phyloP scores from a whole-genome alignment of 2,888 invertebrate species.

The Rotaria sp. region DNA sequence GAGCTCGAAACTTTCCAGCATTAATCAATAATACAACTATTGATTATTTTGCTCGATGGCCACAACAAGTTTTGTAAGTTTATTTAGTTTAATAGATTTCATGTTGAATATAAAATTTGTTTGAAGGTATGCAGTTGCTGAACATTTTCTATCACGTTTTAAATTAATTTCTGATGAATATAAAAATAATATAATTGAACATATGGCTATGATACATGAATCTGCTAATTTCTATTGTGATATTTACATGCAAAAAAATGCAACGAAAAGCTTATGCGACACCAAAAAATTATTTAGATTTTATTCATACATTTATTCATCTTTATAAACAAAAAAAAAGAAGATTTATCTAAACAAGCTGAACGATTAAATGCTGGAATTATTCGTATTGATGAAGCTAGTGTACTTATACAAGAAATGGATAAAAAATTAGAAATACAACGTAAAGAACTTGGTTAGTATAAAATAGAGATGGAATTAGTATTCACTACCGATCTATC shows the following conservation, averaged over 20 bases:
- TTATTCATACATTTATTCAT: conserved; percentile 69
- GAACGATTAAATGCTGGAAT: conserved; percentile 66
- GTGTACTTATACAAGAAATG: conserved; percentile 70
- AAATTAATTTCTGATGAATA: conserved; percentile 64
- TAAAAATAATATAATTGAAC: conserved; percentile 69
- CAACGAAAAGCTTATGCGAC: conserved; percentile 78
- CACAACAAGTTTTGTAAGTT: conserved; percentile 74
- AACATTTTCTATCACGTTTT: conserved; percentile 29
- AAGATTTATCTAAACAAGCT: conserved; percentile 58
- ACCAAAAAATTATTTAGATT: conserved; percentile 83
- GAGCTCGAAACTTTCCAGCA: conserved; percentile 69
- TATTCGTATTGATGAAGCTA: conserved; percentile 78
- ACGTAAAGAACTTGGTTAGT: conserved; percentile 63
- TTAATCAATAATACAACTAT: conserved; percentile 82
- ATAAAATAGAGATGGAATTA: neutral
- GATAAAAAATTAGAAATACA: conserved; percentile 76
- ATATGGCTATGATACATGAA: conserved; percentile 77
- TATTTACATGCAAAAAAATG: conserved; percentile 67
- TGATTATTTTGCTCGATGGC: conserved; percentile 90
- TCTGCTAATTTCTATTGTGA: conserved; percentile 66
- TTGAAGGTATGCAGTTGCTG: neutral
- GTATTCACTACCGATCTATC: too few relatives aligned
- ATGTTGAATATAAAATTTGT: conserved; percentile 57
- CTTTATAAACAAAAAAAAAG: conserved; percentile 68
- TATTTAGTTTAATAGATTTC: neutral